Evolutionary conservation across 23 tunicate species (phyloP).

Genomic region (Botrylloides violaceus): DNA sequence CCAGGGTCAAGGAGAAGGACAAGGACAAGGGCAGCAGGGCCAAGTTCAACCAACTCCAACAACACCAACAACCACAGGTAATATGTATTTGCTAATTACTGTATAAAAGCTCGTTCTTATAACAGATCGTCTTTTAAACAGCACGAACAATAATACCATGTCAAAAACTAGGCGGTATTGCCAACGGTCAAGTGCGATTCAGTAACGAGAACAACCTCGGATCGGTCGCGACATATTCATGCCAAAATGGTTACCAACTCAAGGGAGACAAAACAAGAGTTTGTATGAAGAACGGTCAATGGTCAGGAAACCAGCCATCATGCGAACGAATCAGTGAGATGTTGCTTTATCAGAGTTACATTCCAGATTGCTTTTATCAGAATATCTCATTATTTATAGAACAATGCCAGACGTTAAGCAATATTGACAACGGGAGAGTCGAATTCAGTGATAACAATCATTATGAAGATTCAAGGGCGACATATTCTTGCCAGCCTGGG

Average conservation of each 20-base stretch:
- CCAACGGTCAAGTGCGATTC: neutral
- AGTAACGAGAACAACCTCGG: neutral
- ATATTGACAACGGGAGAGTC: neutral
- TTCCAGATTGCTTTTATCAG: no score
- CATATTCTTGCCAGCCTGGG: conserved; percentile 3
- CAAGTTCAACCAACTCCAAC: no score
- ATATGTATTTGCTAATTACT: no score
- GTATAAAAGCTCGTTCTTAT: no score
- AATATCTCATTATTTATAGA: no score
- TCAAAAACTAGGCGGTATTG: neutral
- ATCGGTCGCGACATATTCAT: neutral
- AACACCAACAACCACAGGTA: no score
- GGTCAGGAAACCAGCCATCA: conserved; percentile 16
- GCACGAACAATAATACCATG: neutral
- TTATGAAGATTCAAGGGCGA: neutral
- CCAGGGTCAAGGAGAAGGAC: no score
- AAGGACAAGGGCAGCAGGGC: no score
- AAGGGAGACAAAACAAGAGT: neutral
- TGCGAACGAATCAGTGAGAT: conserved; percentile 2
- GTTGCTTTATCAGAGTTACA: neutral
- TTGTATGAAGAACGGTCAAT: conserved; percentile 21
- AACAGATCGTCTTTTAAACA: no score
- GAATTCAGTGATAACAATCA: neutral
- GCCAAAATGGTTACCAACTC: conserved; percentile 6
- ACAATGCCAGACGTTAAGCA: neutral